Evolutionary conservation across 1,140 invertebrate genomes (phyloP).

Genomic region (Drosophila oshimai): DNA sequence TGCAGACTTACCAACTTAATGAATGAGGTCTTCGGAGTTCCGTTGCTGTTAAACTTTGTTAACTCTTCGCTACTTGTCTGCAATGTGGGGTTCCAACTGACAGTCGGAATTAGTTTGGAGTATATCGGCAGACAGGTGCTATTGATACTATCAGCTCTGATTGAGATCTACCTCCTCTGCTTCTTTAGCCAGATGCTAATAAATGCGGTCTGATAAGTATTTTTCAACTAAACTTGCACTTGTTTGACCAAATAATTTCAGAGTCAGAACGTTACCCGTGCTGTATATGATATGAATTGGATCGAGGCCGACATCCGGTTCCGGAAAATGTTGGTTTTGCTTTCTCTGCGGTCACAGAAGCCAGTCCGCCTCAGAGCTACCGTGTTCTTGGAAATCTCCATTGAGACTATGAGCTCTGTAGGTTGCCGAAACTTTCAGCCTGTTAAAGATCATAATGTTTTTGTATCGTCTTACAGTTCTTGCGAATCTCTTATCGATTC

Average conservation of each 20-base stretch:
- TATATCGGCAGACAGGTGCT: constrained; percentile 33
- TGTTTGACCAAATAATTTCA: not conserved
- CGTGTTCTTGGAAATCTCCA: constrained; percentile 41
- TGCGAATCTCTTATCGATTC: constrained; percentile 32
- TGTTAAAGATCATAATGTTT: not conserved
- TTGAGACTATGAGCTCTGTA: constrained; percentile 49
- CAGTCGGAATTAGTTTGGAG: constrained; percentile 28
- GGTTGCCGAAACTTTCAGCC: not conserved
- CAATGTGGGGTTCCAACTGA: constrained; percentile 57
- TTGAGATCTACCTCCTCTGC: constrained; percentile 41
- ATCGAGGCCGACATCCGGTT: constrained; percentile 13
- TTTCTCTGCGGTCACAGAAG: constrained; percentile 32
- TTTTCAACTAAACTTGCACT: not conserved
- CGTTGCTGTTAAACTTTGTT: constrained; percentile 51
- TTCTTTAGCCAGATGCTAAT: constrained; percentile 53
- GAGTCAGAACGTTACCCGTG: constrained; percentile 35
- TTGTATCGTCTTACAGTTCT: constrained; percentile 22
- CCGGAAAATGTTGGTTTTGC: constrained; percentile 42
- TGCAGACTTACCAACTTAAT: too few relatives aligned
- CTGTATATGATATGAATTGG: constrained; percentile 52
- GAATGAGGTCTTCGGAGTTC: constrained; percentile 52
- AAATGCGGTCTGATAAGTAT: constrained; percentile 19
- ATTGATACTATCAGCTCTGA: constrained; percentile 12
- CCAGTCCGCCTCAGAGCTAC: constrained; percentile 41
- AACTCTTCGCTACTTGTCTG: constrained; percentile 49